These are phyloP conservation scores for Pectinophora gossypiella DNA, from an alignment of 1,140 invertebrate species.

Conservation along the genomic window DNA sequence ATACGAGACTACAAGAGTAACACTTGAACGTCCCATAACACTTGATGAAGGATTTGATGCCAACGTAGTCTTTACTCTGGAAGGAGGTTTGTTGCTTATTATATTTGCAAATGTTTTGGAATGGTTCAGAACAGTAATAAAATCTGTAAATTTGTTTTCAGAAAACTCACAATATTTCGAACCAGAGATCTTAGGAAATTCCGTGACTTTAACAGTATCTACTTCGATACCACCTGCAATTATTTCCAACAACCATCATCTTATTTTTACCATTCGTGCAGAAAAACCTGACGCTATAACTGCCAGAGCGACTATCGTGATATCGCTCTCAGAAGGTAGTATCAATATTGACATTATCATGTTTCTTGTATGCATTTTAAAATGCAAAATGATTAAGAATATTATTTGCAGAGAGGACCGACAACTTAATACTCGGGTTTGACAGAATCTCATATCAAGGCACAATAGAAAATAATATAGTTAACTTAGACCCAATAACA, in stretches of 20 bases:
- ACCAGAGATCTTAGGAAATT: background rate
- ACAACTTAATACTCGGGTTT: background rate
- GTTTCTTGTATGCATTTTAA: too few species aligned
- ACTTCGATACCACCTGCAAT: background rate
- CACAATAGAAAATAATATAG: background rate
- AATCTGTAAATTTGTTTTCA: background rate
- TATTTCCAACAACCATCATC: background rate
- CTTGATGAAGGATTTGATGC: background rate
- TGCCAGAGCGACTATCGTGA: background rate
- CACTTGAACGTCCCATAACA: background rate
- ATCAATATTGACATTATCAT: too few species aligned
- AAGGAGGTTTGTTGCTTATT: constrained; percentile 4
- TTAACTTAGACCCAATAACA: background rate
- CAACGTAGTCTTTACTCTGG: background rate
- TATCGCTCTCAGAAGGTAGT: background rate
- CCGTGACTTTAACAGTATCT: background rate
- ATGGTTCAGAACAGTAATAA: too few species aligned
- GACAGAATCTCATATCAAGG: background rate
- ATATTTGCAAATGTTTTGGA: background rate
- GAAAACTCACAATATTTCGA: background rate
- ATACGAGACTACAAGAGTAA: background rate
- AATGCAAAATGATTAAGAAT: too few species aligned
- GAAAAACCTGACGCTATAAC: background rate
- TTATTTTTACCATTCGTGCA: background rate
- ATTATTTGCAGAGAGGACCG: background rate